phyloP scores from a whole-genome alignment of 2,888 invertebrate species.

The Caenorhabditis sinica region DNA sequence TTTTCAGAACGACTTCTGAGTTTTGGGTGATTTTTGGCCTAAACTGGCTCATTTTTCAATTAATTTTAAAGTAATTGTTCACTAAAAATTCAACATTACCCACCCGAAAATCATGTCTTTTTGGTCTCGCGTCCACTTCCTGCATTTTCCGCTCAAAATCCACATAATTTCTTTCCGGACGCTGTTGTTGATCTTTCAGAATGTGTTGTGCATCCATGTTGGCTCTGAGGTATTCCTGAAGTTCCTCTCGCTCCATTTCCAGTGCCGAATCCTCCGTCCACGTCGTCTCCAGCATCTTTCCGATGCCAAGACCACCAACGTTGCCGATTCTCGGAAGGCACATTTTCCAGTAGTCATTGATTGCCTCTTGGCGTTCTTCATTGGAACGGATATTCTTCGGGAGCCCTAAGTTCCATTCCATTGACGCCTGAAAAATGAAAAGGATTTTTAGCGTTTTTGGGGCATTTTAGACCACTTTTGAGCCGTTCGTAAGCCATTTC shows the following conservation, averaged over 20 bases:
- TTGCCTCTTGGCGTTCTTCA: too few species aligned
- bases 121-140: conserved; percentile 38
- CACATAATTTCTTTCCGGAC: conserved; percentile 12
- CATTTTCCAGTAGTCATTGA: conserved; percentile 42
- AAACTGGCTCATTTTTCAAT: too few species aligned
- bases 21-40: too few species aligned
- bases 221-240: too few species aligned
- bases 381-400: too few species aligned
- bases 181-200: background rate
- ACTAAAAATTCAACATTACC: too few species aligned
- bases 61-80: too few species aligned
- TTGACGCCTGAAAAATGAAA: background rate
- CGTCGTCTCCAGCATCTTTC: background rate
- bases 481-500: background rate
- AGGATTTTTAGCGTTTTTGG: background rate
- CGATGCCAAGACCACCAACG: conserved; percentile 6
- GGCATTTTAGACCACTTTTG: background rate
- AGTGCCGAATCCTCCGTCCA: too few species aligned
- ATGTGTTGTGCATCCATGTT: background rate
- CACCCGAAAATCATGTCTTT: background rate
- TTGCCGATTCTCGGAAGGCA: conserved; percentile 59
- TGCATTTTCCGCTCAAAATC: conserved; percentile 46
- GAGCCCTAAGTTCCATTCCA: background rate
- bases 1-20: too few species aligned
- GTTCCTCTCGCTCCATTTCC: background rate